Conservation (phyloP, 2,888 invertebrate genomes). For the Phyto melanocephala region DNA sequence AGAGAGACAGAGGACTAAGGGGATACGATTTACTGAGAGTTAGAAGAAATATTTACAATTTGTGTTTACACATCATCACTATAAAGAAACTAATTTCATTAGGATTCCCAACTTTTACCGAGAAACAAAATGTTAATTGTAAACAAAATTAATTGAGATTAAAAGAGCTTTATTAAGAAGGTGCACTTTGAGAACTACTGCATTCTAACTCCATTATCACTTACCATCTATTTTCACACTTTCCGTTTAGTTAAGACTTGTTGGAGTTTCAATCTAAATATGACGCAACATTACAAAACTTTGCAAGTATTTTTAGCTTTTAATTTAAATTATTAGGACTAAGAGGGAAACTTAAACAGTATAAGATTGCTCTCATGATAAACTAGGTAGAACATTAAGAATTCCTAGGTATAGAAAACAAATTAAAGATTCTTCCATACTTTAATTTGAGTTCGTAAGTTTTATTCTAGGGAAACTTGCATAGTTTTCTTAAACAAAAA, state of each 20-base stretch:
- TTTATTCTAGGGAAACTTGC: too few species aligned
- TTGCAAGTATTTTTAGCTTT: slow-evolving; percentile 28
- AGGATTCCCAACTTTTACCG: too few species aligned
- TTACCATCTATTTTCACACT: not conserved
- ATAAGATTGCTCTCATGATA: not conserved
- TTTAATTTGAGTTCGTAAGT: too few species aligned
- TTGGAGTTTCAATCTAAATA: not conserved
- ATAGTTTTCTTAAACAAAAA: too few species aligned
- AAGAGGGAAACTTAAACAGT: not conserved
- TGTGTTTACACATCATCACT: slow-evolving; percentile 9
- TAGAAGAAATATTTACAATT: slow-evolving; percentile 32
- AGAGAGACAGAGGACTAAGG: not conserved
- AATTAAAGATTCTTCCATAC: too few species aligned
- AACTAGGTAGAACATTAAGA: too few species aligned
- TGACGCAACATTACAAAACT: not conserved
- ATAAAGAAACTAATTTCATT: not conserved
- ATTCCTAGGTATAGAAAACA: not conserved
- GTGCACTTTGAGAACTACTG: too few species aligned
- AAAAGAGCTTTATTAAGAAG: too few species aligned
- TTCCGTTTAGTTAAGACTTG: not conserved
- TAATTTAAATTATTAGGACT: slow-evolving; percentile 32
- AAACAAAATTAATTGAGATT: too few species aligned
- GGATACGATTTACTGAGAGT: slow-evolving; percentile 20
- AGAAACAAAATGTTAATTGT: too few species aligned
- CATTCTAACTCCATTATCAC: too few species aligned